Evolutionary conservation across 2,113 vertebrate genomes (phyloP), one percentile per base, ranked within the genome.

Genomic region (Lasiurus cinereus): DNA sequence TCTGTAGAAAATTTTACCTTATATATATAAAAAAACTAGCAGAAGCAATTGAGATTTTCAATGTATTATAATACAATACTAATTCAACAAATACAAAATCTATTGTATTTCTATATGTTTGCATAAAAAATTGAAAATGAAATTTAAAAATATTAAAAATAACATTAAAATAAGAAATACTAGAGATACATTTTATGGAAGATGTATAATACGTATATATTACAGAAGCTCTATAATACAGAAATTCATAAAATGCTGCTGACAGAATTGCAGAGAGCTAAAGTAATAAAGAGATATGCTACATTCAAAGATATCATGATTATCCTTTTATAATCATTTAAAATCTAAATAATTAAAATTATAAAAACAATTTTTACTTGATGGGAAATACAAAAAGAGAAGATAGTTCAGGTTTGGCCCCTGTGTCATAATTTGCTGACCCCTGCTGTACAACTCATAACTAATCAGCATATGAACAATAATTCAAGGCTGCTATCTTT

Each of bases 271-370:
- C 2, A 77, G 54, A 39, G 33, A 70, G 5, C 4, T 80, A 78
- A 93, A 21, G 19, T 64, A 69, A 64, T 91, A 14, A 33, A 84
- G 39, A 66, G 3, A 22, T 69, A 50, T 70, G 2, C 8, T 29
- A 46, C 43, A 8, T 73, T 79, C 5, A 76, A 56, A 56, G 80
- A 12, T n/a, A 79, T 15, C 6, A 6, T 64, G 24, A 33, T 73
- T 74, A 83, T 82, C 59, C 54, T 82, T 82, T 43, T 56, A 54
- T 93, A 83, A 82, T 8, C 39, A 78, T 74, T 90, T 87, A 83
- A 87, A 54, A 72, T 92, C 8, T 33, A 67, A 67, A 24, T 10
- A 70, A 56, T 24, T n/a, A 36, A 80, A 39, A 39, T 39, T 39
- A 39, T 39, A 39, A 88, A 88, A 36, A 36, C 16, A 70, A 46